These are phyloP conservation scores for Actinostola sp. DNA, from an alignment of 92 coral and sea anemone genomes.

Conservation along the genomic window DNA sequence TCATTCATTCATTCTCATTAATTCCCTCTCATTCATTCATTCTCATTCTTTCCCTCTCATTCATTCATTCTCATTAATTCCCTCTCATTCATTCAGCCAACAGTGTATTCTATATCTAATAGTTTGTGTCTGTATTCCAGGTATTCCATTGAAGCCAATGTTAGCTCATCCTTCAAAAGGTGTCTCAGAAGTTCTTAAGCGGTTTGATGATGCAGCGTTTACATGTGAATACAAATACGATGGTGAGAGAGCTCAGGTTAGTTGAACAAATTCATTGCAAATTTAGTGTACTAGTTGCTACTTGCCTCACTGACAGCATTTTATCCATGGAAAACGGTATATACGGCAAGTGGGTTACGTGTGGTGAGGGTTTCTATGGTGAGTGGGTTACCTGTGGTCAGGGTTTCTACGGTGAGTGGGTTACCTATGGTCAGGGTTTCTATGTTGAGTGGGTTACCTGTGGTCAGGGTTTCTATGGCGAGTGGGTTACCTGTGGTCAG, in stretches of 20 bases:
- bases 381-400: too few relatives aligned
- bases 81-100: neutral
- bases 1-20: neutral
- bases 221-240: slow-evolving; percentile 98
- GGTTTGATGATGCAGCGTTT: slow-evolving; percentile 95
- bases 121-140: slow-evolving; percentile 21
- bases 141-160: slow-evolving; percentile 95
- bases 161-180: slow-evolving; percentile 98
- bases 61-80: neutral
- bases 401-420: too few relatives aligned
- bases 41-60: too few relatives aligned
- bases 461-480: too few relatives aligned
- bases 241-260: slow-evolving; percentile 98
- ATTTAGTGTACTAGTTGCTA: neutral
- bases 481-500: too few relatives aligned
- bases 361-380: too few relatives aligned
- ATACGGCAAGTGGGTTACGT: too few relatives aligned
- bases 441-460: too few relatives aligned
- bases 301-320: too few relatives aligned
- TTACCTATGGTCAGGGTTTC: too few relatives aligned
- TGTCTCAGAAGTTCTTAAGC: slow-evolving; percentile 86
- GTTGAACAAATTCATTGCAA: slow-evolving; percentile 8
- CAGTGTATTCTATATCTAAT: neutral
- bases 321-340: too few relatives aligned
- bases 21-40: neutral